Evolutionary conservation across 2,888 invertebrate genomes (phyloP).

Genomic region (Idaea aversata): DNA sequence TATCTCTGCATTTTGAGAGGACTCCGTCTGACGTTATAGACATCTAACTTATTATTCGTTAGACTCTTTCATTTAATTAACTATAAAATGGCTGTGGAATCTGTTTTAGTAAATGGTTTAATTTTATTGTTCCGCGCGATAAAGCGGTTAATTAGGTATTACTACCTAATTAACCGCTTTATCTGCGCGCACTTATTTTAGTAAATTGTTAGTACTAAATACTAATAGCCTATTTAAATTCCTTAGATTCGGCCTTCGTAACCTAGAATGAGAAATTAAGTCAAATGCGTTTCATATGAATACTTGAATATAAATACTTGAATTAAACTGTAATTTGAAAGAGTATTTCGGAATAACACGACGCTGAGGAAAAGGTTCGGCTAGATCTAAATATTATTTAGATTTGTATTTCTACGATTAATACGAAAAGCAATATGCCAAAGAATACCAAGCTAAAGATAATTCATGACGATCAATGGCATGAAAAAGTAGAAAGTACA

Average conservation of each 20-base stretch:
- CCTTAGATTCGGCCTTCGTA: not conserved
- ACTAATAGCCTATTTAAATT: not conserved
- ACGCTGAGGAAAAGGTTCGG: not conserved
- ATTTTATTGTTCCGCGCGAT: not conserved
- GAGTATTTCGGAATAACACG: not conserved
- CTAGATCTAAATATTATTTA: no score
- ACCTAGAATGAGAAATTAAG: not conserved
- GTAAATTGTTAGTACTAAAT: not conserved
- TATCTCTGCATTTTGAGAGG: not conserved
- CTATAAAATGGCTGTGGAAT: not conserved
- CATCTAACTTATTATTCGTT: no score
- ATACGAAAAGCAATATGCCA: not conserved
- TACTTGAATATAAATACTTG: not conserved
- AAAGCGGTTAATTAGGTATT: not conserved
- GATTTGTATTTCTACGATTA: not conserved
- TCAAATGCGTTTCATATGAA: not conserved
- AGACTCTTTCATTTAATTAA: no score
- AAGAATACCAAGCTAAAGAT: not conserved
- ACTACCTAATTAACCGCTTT: not conserved
- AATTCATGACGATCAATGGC: not conserved
- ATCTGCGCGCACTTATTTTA: not conserved
- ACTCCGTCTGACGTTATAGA: not conserved
- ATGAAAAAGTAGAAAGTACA: not conserved
- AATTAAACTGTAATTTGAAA: not conserved
- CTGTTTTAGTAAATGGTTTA: not conserved